Evolutionary conservation across 2,797 vertebrate genomes (phyloP), one percentile per base, ranked within the genome.

Genomic region (Sandelia bainsii): DNA sequence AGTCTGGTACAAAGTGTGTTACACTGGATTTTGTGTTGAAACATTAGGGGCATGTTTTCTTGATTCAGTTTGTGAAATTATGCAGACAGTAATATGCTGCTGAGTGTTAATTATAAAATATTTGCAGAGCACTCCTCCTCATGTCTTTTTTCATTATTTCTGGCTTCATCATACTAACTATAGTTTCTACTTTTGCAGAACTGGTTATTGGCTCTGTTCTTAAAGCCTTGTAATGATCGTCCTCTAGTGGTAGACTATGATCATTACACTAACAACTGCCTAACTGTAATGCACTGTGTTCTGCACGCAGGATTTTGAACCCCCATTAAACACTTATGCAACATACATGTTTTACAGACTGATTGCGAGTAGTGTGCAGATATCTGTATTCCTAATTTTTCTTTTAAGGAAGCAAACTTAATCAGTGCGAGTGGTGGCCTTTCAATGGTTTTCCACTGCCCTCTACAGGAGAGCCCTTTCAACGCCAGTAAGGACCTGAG

Each of bases 191-290:
- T 72, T 72, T 50, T 60, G 49, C 29, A 72, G 37, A 69, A 40
- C 44, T 54, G 34, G 34, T 60, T 32, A 32, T 44, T 53, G 29
- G 34, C 8, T 56, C 17, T 32, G 63, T 25, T 58, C 29, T 40
- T 50, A 6, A 52, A 48, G 16, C 23, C 63, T 45, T 25, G 42
- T 34, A 22, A 20, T 34, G 68, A 80, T 20, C 25, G 5, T 72
- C 81, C 65, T 82, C 91, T 84, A 48, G 76, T 79, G 92, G 89
- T 52, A 25, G 9, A 19, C 2, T 12, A 22, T 48, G n/a, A 1
- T 20, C 11, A 84, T 67, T 83, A 67, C 72, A 72, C 22, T 19
- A 3, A 2, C 25, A 27, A 25, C 3, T 11, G 25, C 34, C 8
- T 23, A 1, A 57, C 2, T 40, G 7, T 11, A 13, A 29, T 27